These are phyloP conservation scores for Scomberomorus guttatus DNA, from an alignment of 2,797 vertebrate species.

Conservation along the genomic window DNA sequence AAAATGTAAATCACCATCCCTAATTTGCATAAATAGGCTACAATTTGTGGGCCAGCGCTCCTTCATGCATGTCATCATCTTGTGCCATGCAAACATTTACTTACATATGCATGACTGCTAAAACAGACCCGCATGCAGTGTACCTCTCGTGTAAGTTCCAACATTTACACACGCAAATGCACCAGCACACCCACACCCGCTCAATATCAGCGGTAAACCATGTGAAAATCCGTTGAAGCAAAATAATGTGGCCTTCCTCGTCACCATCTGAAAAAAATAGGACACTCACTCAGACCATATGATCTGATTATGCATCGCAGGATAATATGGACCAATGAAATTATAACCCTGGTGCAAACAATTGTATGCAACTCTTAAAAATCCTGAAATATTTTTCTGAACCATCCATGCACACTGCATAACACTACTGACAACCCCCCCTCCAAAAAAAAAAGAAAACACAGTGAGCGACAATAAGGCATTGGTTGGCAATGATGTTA, in stretches of 20 bases:
- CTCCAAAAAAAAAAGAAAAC: no score
- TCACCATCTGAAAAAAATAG: slow-evolving; percentile 27
- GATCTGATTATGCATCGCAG: not conserved
- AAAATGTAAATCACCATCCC: not conserved
- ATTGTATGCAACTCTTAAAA: not conserved
- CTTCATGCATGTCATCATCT: slow-evolving; percentile 47
- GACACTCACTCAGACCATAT: slow-evolving; percentile 39
- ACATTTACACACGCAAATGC: slow-evolving; percentile 39
- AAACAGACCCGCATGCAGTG: slow-evolving; percentile 55
- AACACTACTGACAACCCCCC: not conserved
- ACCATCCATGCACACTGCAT: not conserved
- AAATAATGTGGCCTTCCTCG: slow-evolving; percentile 33
- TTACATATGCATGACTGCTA: slow-evolving; percentile 70
- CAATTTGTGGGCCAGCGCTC: slow-evolving; percentile 25
- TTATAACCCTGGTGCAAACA: not conserved
- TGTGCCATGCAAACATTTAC: slow-evolving; percentile 60
- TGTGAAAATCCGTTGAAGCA: slow-evolving; percentile 41
- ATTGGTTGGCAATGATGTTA: slow-evolving; percentile 22
- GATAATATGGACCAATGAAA: not conserved
- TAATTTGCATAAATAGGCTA: slow-evolving; percentile 32
- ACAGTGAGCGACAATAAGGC: not conserved
- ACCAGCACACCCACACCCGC: slow-evolving; percentile 24
- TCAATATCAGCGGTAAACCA: slow-evolving; percentile 39
- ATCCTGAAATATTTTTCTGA: not conserved
- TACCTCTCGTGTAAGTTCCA: slow-evolving; percentile 38